These are phyloP conservation scores for Eleutherodactylus coqui DNA, from an alignment of 2,797 vertebrate genomes.

Conservation along the genomic window DNA sequence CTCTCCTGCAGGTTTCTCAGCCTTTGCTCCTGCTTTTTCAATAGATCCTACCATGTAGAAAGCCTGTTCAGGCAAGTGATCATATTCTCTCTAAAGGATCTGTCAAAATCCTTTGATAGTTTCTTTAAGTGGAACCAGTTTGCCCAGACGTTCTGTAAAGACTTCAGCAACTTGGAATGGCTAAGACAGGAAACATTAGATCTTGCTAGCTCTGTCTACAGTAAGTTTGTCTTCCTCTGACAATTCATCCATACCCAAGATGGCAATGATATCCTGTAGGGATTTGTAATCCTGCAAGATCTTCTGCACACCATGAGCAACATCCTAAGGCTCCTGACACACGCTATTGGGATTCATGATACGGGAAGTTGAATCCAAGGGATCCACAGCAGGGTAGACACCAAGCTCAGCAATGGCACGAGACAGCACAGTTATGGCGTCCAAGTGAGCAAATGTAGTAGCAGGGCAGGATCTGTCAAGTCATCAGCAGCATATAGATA, in stretches of 20 bases:
- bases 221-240: slow-evolving; percentile 97
- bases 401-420: slow-evolving; percentile 96
- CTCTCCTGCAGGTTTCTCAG: slow-evolving; percentile 90
- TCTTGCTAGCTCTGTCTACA: slow-evolving; percentile 92
- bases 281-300: slow-evolving; percentile 99
- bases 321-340: slow-evolving; percentile 90
- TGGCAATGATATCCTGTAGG: slow-evolving; percentile 97
- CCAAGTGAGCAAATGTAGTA: slow-evolving; percentile 98
- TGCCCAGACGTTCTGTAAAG: slow-evolving; percentile 95
- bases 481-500: slow-evolving; percentile 96
- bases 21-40: slow-evolving; percentile 93
- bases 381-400: slow-evolving; percentile 96
- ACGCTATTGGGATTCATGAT: slow-evolving; percentile 99
- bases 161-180: slow-evolving; percentile 98
- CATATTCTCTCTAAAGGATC: slow-evolving; percentile 92
- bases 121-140: slow-evolving; percentile 93
- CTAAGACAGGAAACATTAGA: slow-evolving; percentile 96
- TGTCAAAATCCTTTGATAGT: slow-evolving; percentile 94
- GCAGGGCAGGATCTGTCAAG: slow-evolving; percentile 94
- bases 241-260: slow-evolving; percentile 97
- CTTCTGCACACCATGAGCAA: slow-evolving; percentile 94
- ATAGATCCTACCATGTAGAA: slow-evolving; percentile 98
- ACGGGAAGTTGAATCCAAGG: slow-evolving; percentile 94
- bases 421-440: slow-evolving; percentile 94
- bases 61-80: slow-evolving; percentile 90